These are phyloP conservation scores for Syngnathus floridae DNA, from an alignment of 2,113 vertebrate genomes.

Conservation along the genomic window DNA sequence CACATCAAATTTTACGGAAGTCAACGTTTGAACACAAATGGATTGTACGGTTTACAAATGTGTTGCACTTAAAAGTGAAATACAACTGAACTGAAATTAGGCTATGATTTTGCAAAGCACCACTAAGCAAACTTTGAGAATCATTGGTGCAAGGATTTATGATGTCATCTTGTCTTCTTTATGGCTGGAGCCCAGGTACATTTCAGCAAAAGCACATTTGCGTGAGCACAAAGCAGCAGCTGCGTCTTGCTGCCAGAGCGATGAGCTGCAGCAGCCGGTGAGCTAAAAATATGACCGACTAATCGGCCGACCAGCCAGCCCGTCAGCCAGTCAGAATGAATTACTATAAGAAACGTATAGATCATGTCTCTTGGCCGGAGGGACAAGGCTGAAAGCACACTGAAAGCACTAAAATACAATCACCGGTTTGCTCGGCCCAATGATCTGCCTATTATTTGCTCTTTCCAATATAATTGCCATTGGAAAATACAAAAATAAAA, in stretches of 20 bases:
- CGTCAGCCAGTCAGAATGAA: conserved; percentile 2
- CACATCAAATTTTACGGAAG: no score
- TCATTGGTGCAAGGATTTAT: neutral
- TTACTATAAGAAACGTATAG: neutral
- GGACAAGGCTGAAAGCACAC: conserved; percentile 14
- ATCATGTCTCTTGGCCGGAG: neutral
- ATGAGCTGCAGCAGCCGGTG: neutral
- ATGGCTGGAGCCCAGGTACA: neutral
- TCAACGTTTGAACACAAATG: neutral
- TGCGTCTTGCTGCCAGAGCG: neutral
- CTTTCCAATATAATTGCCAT: neutral
- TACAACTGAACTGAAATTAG: neutral
- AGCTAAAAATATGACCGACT: conserved; percentile 3
- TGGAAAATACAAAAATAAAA: neutral
- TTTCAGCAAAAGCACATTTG: conserved; percentile 44
- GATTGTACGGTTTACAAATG: neutral
- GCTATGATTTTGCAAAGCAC: neutral
- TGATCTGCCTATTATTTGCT: neutral
- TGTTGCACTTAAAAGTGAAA: neutral
- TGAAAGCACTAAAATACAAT: conserved; percentile 4
- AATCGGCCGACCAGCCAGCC: neutral
- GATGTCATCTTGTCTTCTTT: neutral
- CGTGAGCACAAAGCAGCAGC: conserved; percentile 28
- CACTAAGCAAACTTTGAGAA: neutral
- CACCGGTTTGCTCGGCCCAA: no score